These are phyloP conservation scores for Maniola jurtina DNA, from an alignment of 1,140 invertebrate species.

Conservation along the genomic window DNA sequence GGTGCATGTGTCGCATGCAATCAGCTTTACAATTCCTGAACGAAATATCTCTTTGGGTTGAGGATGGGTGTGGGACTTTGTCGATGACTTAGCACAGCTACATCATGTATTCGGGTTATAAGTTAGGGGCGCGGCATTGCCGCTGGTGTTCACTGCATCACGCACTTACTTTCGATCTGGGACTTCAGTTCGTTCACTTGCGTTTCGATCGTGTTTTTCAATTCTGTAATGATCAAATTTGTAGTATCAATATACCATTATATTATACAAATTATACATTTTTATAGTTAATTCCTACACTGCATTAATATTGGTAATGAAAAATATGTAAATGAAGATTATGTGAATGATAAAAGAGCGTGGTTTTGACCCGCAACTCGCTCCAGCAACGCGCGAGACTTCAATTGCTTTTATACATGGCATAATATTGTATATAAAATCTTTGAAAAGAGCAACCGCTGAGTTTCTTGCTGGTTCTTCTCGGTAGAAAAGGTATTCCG, in stretches of 20 bases:
- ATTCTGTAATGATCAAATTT: conserved; percentile 83
- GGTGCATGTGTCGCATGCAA: not conserved
- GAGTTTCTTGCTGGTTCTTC: too few species aligned
- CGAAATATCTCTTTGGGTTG: conserved; percentile 34
- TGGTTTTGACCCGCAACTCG: too few species aligned
- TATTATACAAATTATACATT: not conserved
- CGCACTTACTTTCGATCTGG: conserved; percentile 96
- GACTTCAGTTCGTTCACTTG: conserved; percentile 96
- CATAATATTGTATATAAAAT: too few species aligned
- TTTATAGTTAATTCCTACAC: too few species aligned
- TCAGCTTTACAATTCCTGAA: conserved; percentile 33
- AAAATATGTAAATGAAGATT: too few species aligned
- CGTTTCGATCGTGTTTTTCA: conserved; percentile 96
- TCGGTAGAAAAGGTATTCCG: too few species aligned
- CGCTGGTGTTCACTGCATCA: conserved; percentile 84
- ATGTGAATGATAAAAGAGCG: too few species aligned
- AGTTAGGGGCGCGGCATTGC: conserved; percentile 29
- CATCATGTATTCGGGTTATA: conserved; percentile 69
- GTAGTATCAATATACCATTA: conserved; percentile 18
- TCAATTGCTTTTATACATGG: too few species aligned
- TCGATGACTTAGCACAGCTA: conserved; percentile 63
- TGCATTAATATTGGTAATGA: too few species aligned
- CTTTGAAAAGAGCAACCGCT: too few species aligned
- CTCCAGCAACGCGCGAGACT: too few species aligned
- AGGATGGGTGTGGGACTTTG: conserved; percentile 35